A percentile compares a stretch with the other conserved stretches of the same genome.
These are phyloP conservation scores for Drosophila setosimentum DNA, from an alignment of 2,888 invertebrate species.

Conservation along the genomic window DNA sequence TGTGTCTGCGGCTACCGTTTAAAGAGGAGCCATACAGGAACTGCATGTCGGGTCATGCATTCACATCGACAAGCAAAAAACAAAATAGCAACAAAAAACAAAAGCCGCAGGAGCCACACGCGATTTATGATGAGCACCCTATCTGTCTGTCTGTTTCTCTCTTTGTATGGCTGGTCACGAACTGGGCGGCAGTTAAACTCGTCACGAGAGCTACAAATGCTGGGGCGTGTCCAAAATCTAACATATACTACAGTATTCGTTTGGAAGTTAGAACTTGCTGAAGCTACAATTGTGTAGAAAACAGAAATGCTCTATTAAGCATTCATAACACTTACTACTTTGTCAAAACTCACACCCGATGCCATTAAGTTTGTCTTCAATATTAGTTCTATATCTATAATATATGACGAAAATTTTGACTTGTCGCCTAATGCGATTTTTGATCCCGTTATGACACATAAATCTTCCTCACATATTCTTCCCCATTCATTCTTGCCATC, in stretches of 20 bases:
- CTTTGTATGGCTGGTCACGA: conserved; percentile 37
- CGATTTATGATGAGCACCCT: conserved; percentile 33
- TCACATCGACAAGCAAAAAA: not conserved
- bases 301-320: not conserved
- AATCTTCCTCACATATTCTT: not conserved
- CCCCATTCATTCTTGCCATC: not conserved
- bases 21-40: conserved; percentile 16
- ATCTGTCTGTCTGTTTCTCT: not conserved
- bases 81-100: not conserved
- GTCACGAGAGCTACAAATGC: conserved; percentile 24
- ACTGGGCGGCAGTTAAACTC: conserved; percentile 15
- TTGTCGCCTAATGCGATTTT: not conserved
- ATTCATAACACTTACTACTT: not conserved
- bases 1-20: conserved; percentile 50
- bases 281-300: not conserved
- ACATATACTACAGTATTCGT: not conserved
- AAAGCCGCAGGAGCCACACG: conserved; percentile 26
- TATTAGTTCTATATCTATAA: not conserved
- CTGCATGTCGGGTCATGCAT: conserved; percentile 36
- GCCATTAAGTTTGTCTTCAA: too few relatives aligned
- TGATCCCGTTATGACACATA: not conserved
- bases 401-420: not conserved
- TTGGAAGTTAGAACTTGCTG: not conserved
- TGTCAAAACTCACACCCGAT: too few relatives aligned
- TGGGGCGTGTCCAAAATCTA: conserved; percentile 26